Evolutionary conservation across 2,113 vertebrate species (phyloP).

Genomic region (Acrocephalus arundinaceus): DNA sequence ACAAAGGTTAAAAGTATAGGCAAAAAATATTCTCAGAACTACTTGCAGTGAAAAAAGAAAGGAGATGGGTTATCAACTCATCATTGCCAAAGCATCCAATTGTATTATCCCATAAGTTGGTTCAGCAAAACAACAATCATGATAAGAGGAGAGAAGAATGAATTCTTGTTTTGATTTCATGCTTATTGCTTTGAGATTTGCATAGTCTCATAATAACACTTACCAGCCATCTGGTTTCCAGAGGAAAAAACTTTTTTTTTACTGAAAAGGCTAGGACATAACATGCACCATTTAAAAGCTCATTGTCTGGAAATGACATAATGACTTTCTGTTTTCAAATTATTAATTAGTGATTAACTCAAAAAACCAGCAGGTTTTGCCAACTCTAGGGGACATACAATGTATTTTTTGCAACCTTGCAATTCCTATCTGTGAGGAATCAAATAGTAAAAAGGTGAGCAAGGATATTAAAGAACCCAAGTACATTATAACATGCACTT

Average conservation of each 20-base stretch:
- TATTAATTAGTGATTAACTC: constrained; percentile 63
- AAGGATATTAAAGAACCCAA: not conserved
- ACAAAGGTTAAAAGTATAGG: not conserved
- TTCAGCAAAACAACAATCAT: constrained; percentile 18
- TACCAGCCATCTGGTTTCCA: constrained; percentile 58
- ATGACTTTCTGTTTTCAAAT: constrained; percentile 53
- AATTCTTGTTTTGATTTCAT: constrained; percentile 59
- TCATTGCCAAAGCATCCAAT: not conserved
- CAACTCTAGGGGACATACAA: not conserved
- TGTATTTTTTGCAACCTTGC: not conserved
- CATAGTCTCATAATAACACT: constrained; percentile 48
- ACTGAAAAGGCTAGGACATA: constrained; percentile 34
- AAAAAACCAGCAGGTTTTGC: constrained; percentile 25
- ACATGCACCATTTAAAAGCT: constrained; percentile 59
- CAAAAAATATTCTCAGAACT: not conserved
- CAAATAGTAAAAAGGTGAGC: not conserved
- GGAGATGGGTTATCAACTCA: not conserved
- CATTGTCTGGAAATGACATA: constrained; percentile 64
- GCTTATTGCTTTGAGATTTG: constrained; percentile 63
- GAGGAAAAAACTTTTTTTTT: constrained; percentile 15
- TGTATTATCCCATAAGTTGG: constrained; percentile 11
- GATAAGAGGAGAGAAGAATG: constrained; percentile 20
- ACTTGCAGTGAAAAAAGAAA: not conserved
- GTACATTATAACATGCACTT: not conserved
- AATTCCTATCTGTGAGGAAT: not conserved